Conservation (phyloP, 2,797 vertebrate species). For the Malurus leucopterus region DNA sequence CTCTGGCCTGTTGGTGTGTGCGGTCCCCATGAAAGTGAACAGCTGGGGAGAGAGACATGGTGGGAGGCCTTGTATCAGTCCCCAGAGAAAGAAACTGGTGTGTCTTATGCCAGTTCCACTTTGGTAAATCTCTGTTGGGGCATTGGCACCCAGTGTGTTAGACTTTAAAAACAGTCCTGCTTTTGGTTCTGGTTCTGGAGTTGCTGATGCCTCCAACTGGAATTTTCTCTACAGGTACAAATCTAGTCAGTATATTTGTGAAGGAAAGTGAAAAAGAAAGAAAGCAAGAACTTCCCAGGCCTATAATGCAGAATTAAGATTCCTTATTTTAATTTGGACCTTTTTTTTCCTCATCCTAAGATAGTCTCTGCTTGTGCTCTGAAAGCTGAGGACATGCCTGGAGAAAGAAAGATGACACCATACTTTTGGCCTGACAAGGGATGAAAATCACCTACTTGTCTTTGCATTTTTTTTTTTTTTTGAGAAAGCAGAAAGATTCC, state of each 20-base stretch:
- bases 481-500: neutral
- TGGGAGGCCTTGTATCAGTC: neutral
- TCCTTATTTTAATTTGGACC: neutral
- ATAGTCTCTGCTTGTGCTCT: neutral
- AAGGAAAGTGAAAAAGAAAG: neutral
- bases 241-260: neutral
- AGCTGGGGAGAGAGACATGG: neutral
- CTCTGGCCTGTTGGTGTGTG: neutral
- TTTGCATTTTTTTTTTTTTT: neutral
- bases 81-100: neutral
- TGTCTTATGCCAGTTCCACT: neutral
- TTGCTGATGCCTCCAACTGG: neutral
- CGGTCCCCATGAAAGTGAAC: neutral
- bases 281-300: neutral
- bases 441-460: neutral
- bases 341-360: neutral
- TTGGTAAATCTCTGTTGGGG: neutral
- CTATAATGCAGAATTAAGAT: neutral
- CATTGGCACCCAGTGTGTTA: neutral
- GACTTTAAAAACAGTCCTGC: neutral
- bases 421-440: neutral
- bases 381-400: neutral
- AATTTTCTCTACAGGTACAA: neutral
- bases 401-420: neutral
- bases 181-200: neutral